Evolutionary conservation across 2,113 vertebrate genomes (phyloP), one percentile per base, ranked within the genome.

Genomic region (Triplophysa dalaica): DNA sequence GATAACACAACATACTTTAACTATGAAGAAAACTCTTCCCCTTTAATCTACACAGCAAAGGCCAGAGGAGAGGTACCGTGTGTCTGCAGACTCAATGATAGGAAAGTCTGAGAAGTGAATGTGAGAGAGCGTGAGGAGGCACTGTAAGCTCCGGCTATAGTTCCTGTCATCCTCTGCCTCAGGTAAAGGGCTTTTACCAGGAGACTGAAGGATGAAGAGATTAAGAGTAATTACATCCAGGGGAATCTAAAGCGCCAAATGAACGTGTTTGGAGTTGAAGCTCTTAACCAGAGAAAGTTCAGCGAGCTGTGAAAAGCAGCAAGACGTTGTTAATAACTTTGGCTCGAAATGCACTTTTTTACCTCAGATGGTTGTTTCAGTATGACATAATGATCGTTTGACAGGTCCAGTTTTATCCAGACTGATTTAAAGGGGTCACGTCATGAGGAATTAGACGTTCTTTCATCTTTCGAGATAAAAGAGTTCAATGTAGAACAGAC

Each of bases 201-300:
- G 54, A 80, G 50, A 81, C 67, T 64, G 58, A 64, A 43, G 66
- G 87, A 90, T 89, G 86, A 90, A 87, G 81, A 89, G 89, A 91
- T 92, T 88, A 91, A 80, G 82, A 87, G 70, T 90, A 89, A 90
- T 90, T 89, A 88, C 86, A 89, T 85, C 2, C 17, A 88, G 79
- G 63, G 52, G 52, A 80, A 83, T 64, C 70, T 78, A 77, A 54
- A 2, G 26, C 45, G 38, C 3, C 38, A 63, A 79, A 66, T 29
- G 63, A 54, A 65, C 16, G 41, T 72, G 29, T 45, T 52, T 58
- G 50, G 68, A 65, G 78, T 19, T 65, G 29, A 38, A 52, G 60
- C 68, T 72, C 69, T 80, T 65, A 80, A 80, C 43, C 68, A 58
- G 38, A 75, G 81, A 83, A 65, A 67, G 85, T 87, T 88, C 76